Conservation (phyloP, 23 tunicate genomes). For the Halocynthia roretzi region DNA sequence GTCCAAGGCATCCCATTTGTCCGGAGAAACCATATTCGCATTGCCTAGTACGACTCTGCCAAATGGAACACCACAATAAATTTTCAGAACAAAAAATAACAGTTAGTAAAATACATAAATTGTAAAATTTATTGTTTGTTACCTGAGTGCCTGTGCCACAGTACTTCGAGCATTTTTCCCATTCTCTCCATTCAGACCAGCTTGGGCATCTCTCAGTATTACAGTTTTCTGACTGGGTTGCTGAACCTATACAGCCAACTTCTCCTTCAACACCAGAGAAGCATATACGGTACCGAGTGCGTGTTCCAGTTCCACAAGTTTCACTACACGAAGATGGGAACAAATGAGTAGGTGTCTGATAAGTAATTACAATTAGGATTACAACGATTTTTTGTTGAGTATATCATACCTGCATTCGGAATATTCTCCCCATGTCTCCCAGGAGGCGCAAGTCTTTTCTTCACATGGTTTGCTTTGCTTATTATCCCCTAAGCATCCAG, state of each 20-base stretch:
- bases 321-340: neutral
- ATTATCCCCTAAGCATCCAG: constrained; percentile 52
- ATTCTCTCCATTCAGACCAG: constrained; percentile 60
- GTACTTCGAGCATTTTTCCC: constrained; percentile 39
- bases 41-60: constrained; percentile 13
- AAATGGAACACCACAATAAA: neutral
- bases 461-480: constrained; percentile 29
- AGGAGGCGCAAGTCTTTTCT: constrained; percentile 1
- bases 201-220: constrained; percentile 15
- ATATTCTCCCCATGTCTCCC: constrained; percentile 19
- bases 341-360: neutral
- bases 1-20: constrained; percentile 36
- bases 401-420: constrained; percentile 15
- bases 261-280: constrained; percentile 26
- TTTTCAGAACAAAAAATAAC: neutral
- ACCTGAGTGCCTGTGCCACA: constrained; percentile 69
- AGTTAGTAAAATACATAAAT: neutral
- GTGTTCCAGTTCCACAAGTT: constrained; percentile 25
- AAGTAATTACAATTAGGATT: neutral
- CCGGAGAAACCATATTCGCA: constrained; percentile 30
- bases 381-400: neutral
- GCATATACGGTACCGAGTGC: constrained; percentile 10
- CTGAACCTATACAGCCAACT: constrained; percentile 19
- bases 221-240: constrained; percentile 30
- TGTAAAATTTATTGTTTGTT: neutral